These are phyloP conservation scores for Leucopsar rothschildi DNA, from an alignment of 2,113 vertebrate species.

Conservation along the genomic window DNA sequence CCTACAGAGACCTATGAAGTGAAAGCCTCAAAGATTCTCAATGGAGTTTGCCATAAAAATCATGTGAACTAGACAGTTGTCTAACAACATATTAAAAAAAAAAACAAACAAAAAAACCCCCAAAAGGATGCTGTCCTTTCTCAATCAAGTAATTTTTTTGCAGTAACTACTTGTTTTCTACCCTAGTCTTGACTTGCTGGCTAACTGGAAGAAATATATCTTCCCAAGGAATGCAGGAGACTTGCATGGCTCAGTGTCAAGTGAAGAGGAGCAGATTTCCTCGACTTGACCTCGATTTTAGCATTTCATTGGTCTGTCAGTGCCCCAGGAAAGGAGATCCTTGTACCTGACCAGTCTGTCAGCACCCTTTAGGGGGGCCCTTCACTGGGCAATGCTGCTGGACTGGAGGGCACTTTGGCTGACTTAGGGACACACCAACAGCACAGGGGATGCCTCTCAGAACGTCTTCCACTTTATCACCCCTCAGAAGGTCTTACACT, in stretches of 20 bases:
- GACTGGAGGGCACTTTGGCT: background rate
- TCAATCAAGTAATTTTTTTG: background rate
- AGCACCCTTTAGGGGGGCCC: background rate
- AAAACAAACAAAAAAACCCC: background rate
- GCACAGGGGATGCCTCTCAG: background rate
- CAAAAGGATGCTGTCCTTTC: background rate
- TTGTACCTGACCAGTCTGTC: background rate
- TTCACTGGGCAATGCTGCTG: background rate
- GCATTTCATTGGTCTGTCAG: background rate
- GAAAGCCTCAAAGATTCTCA: background rate
- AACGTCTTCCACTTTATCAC: background rate
- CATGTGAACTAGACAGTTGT: background rate
- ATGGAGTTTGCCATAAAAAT: background rate
- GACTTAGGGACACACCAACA: background rate
- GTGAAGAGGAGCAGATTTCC: background rate
- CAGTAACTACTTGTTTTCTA: background rate
- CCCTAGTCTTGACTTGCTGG: background rate
- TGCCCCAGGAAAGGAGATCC: background rate
- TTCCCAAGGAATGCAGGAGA: background rate
- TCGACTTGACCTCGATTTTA: no score
- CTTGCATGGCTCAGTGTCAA: background rate
- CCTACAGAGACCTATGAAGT: background rate
- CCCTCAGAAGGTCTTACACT: rapidly evolving
- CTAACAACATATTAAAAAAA: background rate
- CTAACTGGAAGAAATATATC: background rate